These are phyloP conservation scores for Syrphus vitripennis DNA, from an alignment of 2,888 invertebrate species.

Conservation along the genomic window DNA sequence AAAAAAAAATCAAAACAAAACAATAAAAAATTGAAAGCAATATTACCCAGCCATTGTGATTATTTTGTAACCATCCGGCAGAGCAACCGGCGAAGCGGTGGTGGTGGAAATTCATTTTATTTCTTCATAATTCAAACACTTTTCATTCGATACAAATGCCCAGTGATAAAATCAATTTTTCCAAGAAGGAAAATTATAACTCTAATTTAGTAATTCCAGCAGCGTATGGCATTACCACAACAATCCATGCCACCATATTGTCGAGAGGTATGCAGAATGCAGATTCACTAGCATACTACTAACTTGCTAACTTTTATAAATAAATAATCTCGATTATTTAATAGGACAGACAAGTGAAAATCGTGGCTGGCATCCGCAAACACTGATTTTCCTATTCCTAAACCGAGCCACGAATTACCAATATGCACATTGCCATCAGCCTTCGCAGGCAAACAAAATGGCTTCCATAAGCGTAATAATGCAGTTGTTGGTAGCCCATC, in stretches of 20 bases:
- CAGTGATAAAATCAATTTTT: conserved; percentile 51
- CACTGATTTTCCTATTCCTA: background rate
- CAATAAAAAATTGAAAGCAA: background rate
- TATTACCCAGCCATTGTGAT: background rate
- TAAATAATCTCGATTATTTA: conserved; percentile 71
- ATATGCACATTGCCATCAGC: conserved; percentile 22
- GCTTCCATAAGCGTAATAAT: conserved; percentile 31
- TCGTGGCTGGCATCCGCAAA: conserved; percentile 60
- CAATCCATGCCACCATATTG: conserved; percentile 44
- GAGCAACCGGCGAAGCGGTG: too few species aligned
- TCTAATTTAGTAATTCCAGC: conserved; percentile 51
- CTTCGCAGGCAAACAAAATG: conserved; percentile 43
- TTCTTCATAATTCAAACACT: conserved; percentile 32
- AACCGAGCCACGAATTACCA: background rate
- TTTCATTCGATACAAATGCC: conserved; percentile 10
- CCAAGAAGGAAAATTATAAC: conserved; percentile 67
- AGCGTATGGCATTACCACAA: conserved; percentile 38
- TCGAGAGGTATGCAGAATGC: conserved; percentile 45
- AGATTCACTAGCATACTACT: conserved; percentile 68
- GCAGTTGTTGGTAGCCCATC: background rate
- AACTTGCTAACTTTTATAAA: conserved; percentile 72
- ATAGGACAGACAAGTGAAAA: conserved; percentile 64
- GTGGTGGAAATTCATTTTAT: too few species aligned
- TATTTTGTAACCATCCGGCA: conserved; percentile 6
- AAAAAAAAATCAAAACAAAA: background rate